Conservation (phyloP, 2,113 vertebrate species). For the Coreoperca whiteheadi region DNA sequence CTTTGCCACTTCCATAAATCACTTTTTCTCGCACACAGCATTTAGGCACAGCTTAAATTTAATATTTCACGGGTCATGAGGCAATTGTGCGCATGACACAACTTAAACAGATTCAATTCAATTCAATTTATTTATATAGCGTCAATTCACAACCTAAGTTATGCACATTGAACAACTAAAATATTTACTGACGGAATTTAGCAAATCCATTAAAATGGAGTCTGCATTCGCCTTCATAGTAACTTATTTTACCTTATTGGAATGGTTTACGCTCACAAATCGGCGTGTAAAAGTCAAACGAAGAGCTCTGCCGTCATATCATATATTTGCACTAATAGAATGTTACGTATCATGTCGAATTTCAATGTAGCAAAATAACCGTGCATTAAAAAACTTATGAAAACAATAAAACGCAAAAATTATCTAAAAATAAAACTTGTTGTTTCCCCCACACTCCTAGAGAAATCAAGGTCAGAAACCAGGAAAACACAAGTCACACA, state of each 20-base stretch:
- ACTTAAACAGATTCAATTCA: too few relatives aligned
- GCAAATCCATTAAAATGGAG: too few relatives aligned
- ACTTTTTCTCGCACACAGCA: background rate
- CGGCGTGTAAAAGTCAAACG: background rate
- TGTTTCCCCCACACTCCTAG: accelerated
- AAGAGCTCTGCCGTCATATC: too few relatives aligned
- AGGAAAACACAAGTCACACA: background rate
- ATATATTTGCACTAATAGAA: background rate
- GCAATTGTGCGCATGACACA: background rate
- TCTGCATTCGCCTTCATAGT: accelerated
- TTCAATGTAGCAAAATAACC: background rate
- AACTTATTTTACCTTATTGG: accelerated
- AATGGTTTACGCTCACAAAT: background rate
- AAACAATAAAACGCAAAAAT: background rate
- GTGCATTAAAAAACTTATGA: background rate
- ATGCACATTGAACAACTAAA: too few relatives aligned
- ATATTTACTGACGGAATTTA: background rate
- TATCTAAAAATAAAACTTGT: background rate
- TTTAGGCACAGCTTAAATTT: too few relatives aligned
- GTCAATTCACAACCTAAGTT: too few relatives aligned
- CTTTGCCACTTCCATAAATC: too few relatives aligned
- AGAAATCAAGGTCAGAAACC: background rate
- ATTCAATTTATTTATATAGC: too few relatives aligned
- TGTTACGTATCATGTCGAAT: background rate
- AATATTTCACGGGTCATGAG: background rate